Conservation (phyloP, 2,888 invertebrate genomes). For the Euzetes globulus region DNA sequence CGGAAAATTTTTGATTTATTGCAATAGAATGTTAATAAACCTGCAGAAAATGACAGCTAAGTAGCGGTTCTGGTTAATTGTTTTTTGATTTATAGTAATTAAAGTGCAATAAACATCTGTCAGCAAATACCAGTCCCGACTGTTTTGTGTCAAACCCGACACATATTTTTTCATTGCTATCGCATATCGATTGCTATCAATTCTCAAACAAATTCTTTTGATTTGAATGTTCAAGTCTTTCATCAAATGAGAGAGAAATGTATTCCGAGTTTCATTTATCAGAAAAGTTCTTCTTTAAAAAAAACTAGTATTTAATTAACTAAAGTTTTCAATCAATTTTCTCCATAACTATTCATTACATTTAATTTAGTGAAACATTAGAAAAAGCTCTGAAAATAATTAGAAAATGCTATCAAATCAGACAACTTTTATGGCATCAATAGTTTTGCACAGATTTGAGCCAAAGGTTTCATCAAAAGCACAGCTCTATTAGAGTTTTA, state of each 20-base stretch:
- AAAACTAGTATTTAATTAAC: conserved; percentile 2
- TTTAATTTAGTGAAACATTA: neutral
- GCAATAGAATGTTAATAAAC: neutral
- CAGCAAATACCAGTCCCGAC: neutral
- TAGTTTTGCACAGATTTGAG: neutral
- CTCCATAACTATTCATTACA: neutral
- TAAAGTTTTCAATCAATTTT: neutral
- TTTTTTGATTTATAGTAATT: neutral
- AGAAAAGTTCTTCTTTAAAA: neutral
- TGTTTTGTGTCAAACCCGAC: neutral
- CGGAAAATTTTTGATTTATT: neutral
- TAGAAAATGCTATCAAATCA: neutral
- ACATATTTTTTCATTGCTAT: too few species aligned
- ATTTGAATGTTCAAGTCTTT: neutral
- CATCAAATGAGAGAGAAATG: neutral
- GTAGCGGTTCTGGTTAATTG: neutral
- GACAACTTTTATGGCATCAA: neutral
- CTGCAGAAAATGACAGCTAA: neutral
- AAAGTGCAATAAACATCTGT: neutral
- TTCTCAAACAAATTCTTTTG: neutral
- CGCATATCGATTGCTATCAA: too few species aligned
- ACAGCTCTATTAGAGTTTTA: conserved; percentile 1
- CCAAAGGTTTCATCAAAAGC: neutral
- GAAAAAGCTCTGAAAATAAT: neutral
- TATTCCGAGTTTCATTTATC: neutral